Evolutionary conservation across 2,113 vertebrate species (phyloP), one percentile per base, ranked within the genome.

Genomic region (Gobius niger): DNA sequence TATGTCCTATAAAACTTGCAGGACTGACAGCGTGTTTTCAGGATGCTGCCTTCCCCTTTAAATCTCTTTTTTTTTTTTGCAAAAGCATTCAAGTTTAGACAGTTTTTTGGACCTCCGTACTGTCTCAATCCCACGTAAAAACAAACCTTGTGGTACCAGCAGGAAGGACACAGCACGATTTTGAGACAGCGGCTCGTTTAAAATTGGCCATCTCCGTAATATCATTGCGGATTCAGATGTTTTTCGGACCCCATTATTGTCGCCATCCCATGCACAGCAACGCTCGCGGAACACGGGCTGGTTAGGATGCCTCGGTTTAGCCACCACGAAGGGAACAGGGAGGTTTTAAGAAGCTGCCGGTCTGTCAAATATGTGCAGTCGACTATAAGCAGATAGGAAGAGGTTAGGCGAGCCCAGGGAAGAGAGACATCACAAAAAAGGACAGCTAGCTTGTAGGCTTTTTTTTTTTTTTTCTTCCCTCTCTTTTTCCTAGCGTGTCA

Each of bases 291-390:
- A 11, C 12, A 14, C 24, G 7, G 73, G 73, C 77, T 82, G 83
- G 75, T 77, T 41, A 81, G 67, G 72, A 73, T 61, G 71, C 24
- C 76, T 75, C 77, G 73, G 74, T 67, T 67, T 42, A 77, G 65
- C 67, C 67, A 34, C 68, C 69, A 67, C 69, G 61, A 40, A 72
- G 74, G 70, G 77, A 78, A 84, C 59, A 60, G 60, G 40, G 54
- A 69, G 83, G 72, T 72, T 78, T 82, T 63, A 50, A 70, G 74
- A 72, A 61, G 40, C 65, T 66, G 85, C 73, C 81, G 52, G 69
- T 54, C 72, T 84, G 85, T 84, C 85, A 83, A 83, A 82, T 54
- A 56, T 86, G 85, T 84, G 82, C 81, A 85, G 81, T 81, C 82
- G 72, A 77, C 76, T 77, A 74, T 85, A 78, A 80, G 75, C 78